Conservation (phyloP, 2,797 vertebrate species). For the Antennarius maculatus region DNA sequence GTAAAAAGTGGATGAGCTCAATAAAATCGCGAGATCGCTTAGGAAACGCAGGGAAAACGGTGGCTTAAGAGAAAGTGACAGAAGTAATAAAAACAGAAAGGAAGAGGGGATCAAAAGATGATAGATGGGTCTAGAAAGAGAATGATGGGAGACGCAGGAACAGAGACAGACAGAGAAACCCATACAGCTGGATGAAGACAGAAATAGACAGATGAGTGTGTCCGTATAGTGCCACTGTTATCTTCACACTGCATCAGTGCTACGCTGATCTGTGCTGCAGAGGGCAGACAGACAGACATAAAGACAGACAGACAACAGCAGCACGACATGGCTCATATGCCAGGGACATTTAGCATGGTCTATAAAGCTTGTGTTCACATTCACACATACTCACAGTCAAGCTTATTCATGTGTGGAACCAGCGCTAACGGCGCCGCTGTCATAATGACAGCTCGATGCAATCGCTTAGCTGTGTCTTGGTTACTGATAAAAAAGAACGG, state of each 20-base stretch:
- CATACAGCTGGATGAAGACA: constrained; percentile 28
- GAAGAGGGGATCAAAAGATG: constrained; percentile 31
- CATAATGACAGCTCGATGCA: constrained; percentile 46
- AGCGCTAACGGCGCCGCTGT: constrained; percentile 43
- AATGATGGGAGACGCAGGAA: constrained; percentile 32
- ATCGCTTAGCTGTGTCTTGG: constrained; percentile 23
- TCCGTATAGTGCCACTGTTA: constrained; percentile 61
- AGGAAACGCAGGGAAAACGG: constrained; percentile 5
- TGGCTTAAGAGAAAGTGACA: constrained; percentile 5
- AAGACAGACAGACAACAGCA: constrained; percentile 20
- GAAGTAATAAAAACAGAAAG: constrained; percentile 13
- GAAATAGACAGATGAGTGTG: constrained; percentile 42
- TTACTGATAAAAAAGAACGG: constrained; percentile 48
- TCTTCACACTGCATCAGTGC: constrained; percentile 61
- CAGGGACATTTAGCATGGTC: constrained; percentile 61
- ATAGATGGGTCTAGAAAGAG: constrained; percentile 26
- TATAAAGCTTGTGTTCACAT: constrained; percentile 55
- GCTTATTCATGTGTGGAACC: constrained; percentile 29
- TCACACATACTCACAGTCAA: constrained; percentile 31
- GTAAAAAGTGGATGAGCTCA: not conserved
- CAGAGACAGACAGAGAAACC: constrained; percentile 34
- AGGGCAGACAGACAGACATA: constrained; percentile 25
- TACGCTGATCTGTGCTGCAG: constrained; percentile 54
- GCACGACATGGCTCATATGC: constrained; percentile 60
- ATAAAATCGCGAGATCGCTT: constrained; percentile 1